phyloP scores from a whole-genome alignment of 2,888 invertebrate genomes.

The Zygaena filipendulae region DNA sequence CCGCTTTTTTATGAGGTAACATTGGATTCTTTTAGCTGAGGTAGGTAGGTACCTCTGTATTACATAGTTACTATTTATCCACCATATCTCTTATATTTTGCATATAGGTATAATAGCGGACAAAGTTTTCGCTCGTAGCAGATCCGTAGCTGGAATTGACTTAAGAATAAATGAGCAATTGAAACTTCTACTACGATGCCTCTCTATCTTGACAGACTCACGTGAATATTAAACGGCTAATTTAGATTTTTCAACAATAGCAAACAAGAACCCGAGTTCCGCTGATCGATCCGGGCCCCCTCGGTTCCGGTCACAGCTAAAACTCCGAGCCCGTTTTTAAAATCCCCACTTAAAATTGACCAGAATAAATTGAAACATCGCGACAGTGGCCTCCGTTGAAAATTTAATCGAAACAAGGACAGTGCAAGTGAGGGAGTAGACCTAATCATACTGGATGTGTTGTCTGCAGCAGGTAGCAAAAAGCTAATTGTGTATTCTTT shows the following conservation, averaged over 20 bases:
- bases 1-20: conserved; percentile 37
- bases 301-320: conserved; percentile 57
- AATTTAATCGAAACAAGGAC: too few species aligned
- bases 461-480: conserved; percentile 61
- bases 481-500: conserved; percentile 69
- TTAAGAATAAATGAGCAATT: conserved; percentile 18
- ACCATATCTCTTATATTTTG: too few species aligned
- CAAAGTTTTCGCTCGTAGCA: too few species aligned
- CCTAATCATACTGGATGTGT: conserved; percentile 39
- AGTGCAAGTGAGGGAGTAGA: conserved; percentile 17
- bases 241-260: conserved; percentile 61
- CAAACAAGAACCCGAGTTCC: conserved; percentile 44
- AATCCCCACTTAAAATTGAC: conserved; percentile 49
- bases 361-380: conserved; percentile 31
- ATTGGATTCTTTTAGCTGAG: conserved; percentile 25
- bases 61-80: too few species aligned
- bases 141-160: too few species aligned
- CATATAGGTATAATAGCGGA: too few species aligned
- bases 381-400: conserved; percentile 17
- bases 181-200: conserved; percentile 10
- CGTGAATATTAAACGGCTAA: conserved; percentile 60
- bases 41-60: too few species aligned
- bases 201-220: conserved; percentile 11
- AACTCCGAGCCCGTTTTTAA: conserved; percentile 52
- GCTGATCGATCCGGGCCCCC: conserved; percentile 55